Percentiles rank a stretch among this genome's conserved stretches.
Evolutionary conservation across 2,888 invertebrate genomes (phyloP).

Genomic region (Drosophila quasianomalipes): DNA sequence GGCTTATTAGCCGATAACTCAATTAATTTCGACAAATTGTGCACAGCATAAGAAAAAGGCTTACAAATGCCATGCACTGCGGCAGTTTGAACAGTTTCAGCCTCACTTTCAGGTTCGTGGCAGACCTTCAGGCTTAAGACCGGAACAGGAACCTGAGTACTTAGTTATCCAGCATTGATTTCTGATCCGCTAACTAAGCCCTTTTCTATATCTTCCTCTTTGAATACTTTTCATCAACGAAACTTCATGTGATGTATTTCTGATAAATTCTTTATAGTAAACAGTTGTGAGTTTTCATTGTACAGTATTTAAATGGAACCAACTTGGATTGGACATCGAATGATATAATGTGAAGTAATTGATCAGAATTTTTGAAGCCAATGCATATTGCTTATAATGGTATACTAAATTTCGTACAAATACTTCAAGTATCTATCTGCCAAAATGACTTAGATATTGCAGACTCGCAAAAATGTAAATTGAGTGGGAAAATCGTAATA

Average conservation of each 20-base stretch:
- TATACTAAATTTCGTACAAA: not conserved
- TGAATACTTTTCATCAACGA: not conserved
- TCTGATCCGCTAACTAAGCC: not conserved
- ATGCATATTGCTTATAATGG: not conserved
- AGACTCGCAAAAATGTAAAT: not conserved
- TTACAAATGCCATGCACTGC: conserved; percentile 23
- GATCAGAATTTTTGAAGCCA: not conserved
- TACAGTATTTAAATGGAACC: not conserved
- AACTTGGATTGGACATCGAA: not conserved
- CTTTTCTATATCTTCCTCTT: not conserved
- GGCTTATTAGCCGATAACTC: conserved; percentile 76
- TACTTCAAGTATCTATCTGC: not conserved
- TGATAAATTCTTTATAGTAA: not conserved
- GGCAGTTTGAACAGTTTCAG: conserved; percentile 16
- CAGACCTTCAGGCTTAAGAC: conserved; percentile 4
- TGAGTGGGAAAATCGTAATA: conserved; percentile 3
- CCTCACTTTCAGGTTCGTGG: not conserved
- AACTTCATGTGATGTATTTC: not conserved
- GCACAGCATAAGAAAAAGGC: conserved; percentile 51
- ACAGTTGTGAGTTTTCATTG: not conserved
- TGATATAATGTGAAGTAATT: not conserved
- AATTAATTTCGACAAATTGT: conserved; percentile 78
- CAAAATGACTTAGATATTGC: not conserved
- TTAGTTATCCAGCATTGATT: not conserved
- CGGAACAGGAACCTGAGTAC: conserved; percentile 14